Percentiles rank a stretch among this genome's conserved stretches.
phyloP scores from a whole-genome alignment of 2,797 vertebrate species.

The Ctenochaetus hawaiiensis region DNA sequence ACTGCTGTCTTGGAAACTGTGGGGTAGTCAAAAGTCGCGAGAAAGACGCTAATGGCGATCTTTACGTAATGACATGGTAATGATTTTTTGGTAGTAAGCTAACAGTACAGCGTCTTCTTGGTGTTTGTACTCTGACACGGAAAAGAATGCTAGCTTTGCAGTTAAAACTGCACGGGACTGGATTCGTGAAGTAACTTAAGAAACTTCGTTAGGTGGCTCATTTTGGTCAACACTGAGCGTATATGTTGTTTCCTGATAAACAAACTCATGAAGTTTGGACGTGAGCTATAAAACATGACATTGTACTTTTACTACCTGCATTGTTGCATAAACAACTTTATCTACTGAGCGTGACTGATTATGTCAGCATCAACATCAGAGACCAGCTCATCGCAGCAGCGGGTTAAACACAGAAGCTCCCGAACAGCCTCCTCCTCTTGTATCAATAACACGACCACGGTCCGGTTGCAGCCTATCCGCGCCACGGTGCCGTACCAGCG shows the following conservation, averaged over 20 bases:
- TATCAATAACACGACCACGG: conserved; percentile 74
- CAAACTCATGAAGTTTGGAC: fast-evolving
- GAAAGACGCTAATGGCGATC: background rate
- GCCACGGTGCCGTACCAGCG: conserved; percentile 92
- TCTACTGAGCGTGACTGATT: conserved; percentile 28
- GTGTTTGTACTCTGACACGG: background rate
- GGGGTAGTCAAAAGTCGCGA: background rate
- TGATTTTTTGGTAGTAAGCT: too few species aligned
- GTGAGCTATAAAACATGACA: background rate
- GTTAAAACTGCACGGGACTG: background rate
- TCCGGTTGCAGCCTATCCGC: conserved; percentile 89
- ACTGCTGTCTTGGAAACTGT: conserved; percentile 35
- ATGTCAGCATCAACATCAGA: conserved; percentile 84
- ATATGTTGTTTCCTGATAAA: background rate
- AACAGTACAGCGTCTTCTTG: background rate
- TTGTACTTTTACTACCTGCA: background rate
- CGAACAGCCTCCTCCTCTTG: conserved; percentile 62
- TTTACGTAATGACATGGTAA: background rate
- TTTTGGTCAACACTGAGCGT: background rate
- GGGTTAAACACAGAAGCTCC: conserved; percentile 84
- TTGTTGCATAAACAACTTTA: conserved; percentile 15
- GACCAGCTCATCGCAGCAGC: conserved; percentile 78
- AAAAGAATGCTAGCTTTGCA: background rate
- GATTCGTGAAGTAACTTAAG: conserved; percentile 27
- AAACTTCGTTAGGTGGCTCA: background rate